Percentiles rank a stretch among this genome's conserved stretches.
Evolutionary conservation across 2,797 vertebrate genomes (phyloP).

Genomic region (Valencia hispanica): DNA sequence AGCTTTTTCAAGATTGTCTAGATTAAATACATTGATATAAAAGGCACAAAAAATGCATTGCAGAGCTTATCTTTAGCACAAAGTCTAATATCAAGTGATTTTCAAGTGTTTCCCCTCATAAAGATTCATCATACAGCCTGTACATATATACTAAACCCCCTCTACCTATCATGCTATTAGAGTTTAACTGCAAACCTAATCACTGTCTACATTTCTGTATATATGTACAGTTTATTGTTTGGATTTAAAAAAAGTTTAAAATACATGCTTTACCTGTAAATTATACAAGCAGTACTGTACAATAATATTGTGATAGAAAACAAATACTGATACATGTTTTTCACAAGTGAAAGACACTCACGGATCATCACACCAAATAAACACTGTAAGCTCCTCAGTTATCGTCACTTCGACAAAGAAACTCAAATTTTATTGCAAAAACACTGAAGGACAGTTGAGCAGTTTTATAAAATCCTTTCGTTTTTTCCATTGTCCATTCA

Average conservation of each 20-base stretch:
- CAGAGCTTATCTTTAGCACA: constrained; percentile 84
- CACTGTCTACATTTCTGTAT: constrained; percentile 71
- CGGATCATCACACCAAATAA: constrained; percentile 56
- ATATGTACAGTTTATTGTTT: constrained; percentile 66
- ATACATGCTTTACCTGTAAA: constrained; percentile 83
- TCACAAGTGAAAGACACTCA: constrained; percentile 74
- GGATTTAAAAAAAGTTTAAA: constrained; percentile 79
- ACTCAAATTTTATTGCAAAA: constrained; percentile 59
- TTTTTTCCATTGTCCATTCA: background rate
- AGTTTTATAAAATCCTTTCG: background rate
- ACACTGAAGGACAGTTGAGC: constrained; percentile 28
- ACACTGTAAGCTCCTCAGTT: constrained; percentile 34
- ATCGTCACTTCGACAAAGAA: constrained; percentile 15
- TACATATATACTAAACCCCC: constrained; percentile 81
- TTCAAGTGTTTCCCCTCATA: constrained; percentile 93
- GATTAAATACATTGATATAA: constrained; percentile 95
- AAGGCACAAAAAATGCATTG: constrained; percentile 98
- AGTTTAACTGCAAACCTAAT: constrained; percentile 70
- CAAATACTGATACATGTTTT: constrained; percentile 55
- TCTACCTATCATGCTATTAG: constrained; percentile 88
- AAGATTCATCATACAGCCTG: constrained; percentile 85
- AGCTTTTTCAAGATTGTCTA: constrained; percentile 94
- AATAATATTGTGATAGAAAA: constrained; percentile 89
- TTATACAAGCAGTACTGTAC: constrained; percentile 94
- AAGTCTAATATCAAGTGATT: constrained; percentile 85